Evolutionary conservation across 1,140 invertebrate genomes (phyloP).

Genomic region (Drosophila kohkoa): DNA sequence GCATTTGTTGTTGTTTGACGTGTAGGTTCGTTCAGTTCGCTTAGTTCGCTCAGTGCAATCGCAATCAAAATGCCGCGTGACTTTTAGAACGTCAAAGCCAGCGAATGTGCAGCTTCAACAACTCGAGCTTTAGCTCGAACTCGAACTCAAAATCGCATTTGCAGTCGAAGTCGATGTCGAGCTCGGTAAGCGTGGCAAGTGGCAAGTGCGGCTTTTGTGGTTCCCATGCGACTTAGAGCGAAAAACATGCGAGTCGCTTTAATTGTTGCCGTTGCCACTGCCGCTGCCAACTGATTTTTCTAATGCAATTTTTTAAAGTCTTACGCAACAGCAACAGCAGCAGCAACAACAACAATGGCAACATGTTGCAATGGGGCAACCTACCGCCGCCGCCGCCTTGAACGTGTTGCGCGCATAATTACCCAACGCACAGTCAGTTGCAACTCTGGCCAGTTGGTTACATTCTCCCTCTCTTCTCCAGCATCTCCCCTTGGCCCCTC

Average conservation of each 20-base stretch:
- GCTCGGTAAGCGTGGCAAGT: conserved; percentile 39
- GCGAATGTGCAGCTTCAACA: conserved; percentile 46
- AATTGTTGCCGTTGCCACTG: conserved; percentile 67
- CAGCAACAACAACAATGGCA: conserved; percentile 48
- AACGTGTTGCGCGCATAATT: conserved; percentile 80
- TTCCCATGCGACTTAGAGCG: conserved; percentile 76
- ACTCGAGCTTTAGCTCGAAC: conserved; percentile 22
- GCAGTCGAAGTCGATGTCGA: conserved; percentile 3
- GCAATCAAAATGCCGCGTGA: conserved; percentile 49
- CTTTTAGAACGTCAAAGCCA: conserved; percentile 70
- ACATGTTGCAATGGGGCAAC: conserved; percentile 58
- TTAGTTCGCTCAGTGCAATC: conserved; percentile 31
- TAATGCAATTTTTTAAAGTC: conserved; percentile 77
- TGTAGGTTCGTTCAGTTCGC: conserved; percentile 31
- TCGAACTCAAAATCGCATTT: background rate
- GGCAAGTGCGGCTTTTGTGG: conserved; percentile 75
- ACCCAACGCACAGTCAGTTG: conserved; percentile 52
- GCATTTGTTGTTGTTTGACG: conserved; percentile 13
- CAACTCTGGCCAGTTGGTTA: conserved; percentile 3
- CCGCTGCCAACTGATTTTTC: conserved; percentile 75
- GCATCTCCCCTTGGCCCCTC: background rate
- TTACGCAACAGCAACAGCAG: conserved; percentile 65
- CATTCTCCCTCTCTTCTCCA: conserved; percentile 30
- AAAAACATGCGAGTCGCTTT: conserved; percentile 78
- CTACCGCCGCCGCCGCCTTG: conserved; percentile 73